Conservation (phyloP, 2,113 vertebrate genomes). For the Chionis minor region DNA sequence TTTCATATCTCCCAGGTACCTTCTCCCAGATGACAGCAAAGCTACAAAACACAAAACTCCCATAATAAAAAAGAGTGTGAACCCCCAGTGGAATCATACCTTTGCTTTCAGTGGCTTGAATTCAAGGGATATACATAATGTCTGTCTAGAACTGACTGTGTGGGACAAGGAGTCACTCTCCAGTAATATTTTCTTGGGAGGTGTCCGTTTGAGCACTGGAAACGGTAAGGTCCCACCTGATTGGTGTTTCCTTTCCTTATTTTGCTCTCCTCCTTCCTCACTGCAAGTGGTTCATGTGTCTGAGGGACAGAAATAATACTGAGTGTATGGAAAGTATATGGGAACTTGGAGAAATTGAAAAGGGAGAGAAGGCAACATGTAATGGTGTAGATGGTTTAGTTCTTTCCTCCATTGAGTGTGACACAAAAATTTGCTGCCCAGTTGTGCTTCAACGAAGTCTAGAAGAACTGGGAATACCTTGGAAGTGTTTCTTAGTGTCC, state of each 20-base stretch:
- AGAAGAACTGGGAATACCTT: not conserved
- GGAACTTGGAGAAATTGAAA: not conserved
- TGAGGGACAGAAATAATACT: not conserved
- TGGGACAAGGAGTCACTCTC: conserved; percentile 97
- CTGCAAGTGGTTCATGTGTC: accelerated
- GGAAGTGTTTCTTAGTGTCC: not conserved
- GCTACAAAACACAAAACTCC: conserved; percentile 96
- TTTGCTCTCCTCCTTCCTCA: not conserved
- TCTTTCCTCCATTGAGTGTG: not conserved
- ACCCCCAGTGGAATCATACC: conserved; percentile 95
- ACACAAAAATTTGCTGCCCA: not conserved
- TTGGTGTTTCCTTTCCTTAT: not conserved
- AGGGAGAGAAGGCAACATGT: not conserved
- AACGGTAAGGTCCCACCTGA: conserved; percentile 77
- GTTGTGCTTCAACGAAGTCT: not conserved
- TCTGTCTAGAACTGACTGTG: conserved; percentile 92
- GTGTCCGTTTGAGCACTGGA: conserved; percentile 88
- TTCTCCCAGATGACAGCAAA: conserved; percentile 94
- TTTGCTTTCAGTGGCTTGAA: conserved; percentile 90
- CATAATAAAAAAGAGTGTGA: conserved; percentile 88
- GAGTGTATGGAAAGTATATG: not conserved
- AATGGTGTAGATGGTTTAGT: not conserved
- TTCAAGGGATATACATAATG: conserved; percentile 85
- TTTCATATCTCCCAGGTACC: conserved; percentile 77
- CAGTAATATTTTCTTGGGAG: conserved; percentile 95